phyloP scores from a whole-genome alignment of 1,140 invertebrate species.

The Diabrotica virgifera region DNA sequence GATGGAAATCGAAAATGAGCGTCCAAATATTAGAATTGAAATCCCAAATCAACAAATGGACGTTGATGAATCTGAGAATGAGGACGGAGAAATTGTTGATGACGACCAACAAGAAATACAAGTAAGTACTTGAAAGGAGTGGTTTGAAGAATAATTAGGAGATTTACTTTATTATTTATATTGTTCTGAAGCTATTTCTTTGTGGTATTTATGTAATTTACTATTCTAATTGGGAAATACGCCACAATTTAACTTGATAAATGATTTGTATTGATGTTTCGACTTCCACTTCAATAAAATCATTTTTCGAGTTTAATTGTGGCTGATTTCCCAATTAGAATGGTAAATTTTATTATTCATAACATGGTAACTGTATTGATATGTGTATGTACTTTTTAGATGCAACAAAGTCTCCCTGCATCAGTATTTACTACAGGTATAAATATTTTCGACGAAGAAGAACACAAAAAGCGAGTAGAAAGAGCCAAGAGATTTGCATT shows the following conservation, averaged over 20 bases:
- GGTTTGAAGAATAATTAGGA: not conserved
- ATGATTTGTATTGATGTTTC: too few species aligned
- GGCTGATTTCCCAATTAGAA: not conserved
- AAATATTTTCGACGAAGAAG: slow-evolving; percentile 61
- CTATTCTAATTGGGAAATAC: too few species aligned
- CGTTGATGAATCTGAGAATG: slow-evolving; percentile 46
- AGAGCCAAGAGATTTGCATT: slow-evolving; percentile 69
- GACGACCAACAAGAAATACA: slow-evolving; percentile 29
- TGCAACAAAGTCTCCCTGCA: not conserved
- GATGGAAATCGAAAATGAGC: slow-evolving; percentile 33
- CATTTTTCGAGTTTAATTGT: too few species aligned
- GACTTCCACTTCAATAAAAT: too few species aligned
- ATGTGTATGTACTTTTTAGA: too few species aligned
- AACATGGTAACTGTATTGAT: slow-evolving; percentile 11
- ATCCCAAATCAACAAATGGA: slow-evolving; percentile 45
- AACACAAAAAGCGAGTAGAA: slow-evolving; percentile 62
- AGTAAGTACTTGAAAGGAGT: not conserved
- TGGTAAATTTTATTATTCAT: slow-evolving; percentile 29
- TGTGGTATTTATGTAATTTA: too few species aligned
- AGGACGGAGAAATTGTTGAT: slow-evolving; percentile 55
- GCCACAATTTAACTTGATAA: too few species aligned
- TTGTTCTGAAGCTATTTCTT: too few species aligned
- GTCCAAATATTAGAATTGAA: slow-evolving; percentile 47
- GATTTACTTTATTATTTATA: too few species aligned
- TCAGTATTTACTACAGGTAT: slow-evolving; percentile 55